Base-by-base conservation (phyloP, 2,113 vertebrate species). In the Scomber scombrus region DNA sequence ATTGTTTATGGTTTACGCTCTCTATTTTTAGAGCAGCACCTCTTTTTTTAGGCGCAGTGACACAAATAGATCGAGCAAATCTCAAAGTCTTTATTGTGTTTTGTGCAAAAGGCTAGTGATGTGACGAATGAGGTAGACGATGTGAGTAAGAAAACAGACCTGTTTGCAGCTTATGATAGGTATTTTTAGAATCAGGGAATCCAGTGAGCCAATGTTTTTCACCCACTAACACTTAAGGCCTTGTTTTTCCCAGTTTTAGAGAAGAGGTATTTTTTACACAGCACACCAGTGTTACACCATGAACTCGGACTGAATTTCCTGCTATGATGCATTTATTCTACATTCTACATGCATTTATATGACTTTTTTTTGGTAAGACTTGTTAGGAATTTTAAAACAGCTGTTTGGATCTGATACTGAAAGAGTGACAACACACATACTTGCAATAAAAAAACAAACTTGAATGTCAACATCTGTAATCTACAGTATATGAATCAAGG, bases 21-120 rank as follows among this genome's bases (percentile, higher is more conserved):
- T 76, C 89, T 92, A 93, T 91, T 91, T 91, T 90, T 93, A 86
- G 93, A 78, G 46, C 50, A 0, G 61, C 61, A 9, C 31, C 68
- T 86, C 80, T 87, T 78, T 91, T 90, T 92, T 91, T 89, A 91
- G 91, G 79, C 19, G 8, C 51, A 8, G 79, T 14, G 86, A 84
- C 85, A 82, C 72, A 86, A 93, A 90, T 87, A 89, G 89, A 74
- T 54, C 31, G 19, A 43, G 68, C 43, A 52, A 82, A 87, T 71
- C 69, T 87, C 88, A 88, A 85, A 62, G 85, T 86, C 58, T 66
- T 69, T 29, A 82, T 86, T 91, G 88, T 92, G 82, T 89, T 84
- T 89, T 89, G 21, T 61, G 56, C 50, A 68, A 82, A 79, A 47
- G 68, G 52, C 55, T 26, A 11, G 50, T 89, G 89, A 88, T 85